Percentiles rank a stretch among this genome's conserved stretches.
phyloP scores from a whole-genome alignment of 2,113 vertebrate species.

The Ceyx margarethae region DNA sequence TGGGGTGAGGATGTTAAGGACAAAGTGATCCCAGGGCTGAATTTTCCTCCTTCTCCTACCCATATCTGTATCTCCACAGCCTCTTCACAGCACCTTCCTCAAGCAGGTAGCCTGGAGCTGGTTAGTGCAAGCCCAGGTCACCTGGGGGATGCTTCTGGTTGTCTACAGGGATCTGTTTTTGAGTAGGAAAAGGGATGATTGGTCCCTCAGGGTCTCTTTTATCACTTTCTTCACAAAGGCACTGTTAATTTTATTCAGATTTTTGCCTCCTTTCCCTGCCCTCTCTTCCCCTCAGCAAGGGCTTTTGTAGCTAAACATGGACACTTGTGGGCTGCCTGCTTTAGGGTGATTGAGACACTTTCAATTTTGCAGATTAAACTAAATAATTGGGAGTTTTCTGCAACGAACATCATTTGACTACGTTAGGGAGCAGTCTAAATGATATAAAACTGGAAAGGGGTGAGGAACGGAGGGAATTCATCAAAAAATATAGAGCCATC shows the following conservation, averaged over 20 bases:
- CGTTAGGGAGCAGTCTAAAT: not conserved
- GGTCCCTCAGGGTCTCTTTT: not conserved
- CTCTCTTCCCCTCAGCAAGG: not conserved
- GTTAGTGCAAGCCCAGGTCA: not conserved
- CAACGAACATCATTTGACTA: not conserved
- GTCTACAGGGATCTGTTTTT: not conserved
- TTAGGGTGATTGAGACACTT: not conserved
- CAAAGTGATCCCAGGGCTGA: accelerated
- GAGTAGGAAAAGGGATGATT: not conserved
- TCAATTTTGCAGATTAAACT: not conserved
- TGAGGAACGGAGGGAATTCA: not conserved
- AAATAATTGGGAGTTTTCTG: not conserved
- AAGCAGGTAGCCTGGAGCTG: not conserved
- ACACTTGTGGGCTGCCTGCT: not conserved
- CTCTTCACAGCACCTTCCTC: not conserved
- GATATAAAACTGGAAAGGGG: not conserved
- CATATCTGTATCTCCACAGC: not conserved
- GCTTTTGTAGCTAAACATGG: not conserved
- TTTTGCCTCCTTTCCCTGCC: not conserved
- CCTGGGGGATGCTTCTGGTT: not conserved
- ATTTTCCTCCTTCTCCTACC: not conserved
- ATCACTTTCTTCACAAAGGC: slow-evolving; percentile 9
- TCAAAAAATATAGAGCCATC: not conserved
- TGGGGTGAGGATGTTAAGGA: not conserved
- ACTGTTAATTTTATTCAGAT: not conserved